Base-by-base conservation (phyloP, 2,113 vertebrate genomes). In the Pteronura brasiliensis region DNA sequence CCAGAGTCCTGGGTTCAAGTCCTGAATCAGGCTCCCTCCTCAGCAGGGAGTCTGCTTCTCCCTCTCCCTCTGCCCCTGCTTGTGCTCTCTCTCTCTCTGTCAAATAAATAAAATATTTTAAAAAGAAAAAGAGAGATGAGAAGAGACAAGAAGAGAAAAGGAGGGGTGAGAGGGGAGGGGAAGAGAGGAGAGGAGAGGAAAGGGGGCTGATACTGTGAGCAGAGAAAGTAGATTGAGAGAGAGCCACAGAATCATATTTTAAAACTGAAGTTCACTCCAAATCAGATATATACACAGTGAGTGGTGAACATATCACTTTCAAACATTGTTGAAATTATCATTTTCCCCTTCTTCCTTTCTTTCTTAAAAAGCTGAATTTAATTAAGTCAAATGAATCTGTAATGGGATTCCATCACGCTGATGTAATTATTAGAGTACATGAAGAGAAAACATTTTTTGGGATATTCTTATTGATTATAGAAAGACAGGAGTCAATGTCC, bases 281-380 rank as follows among this genome's bases (percentile, higher is more conserved):
- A 81, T n/a, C 20, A 21, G 25, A 90, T 23, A 25, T 11, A 12
- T 23, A 21, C 9, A 63, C 12, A 67, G 4, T 61, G n/a, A 91
- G 36, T 39, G 29, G 10, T 36, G 65, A 86, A 61, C 9, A 47
- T 13, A 47, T 47, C 31, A 47, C 27, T 79, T 65, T 15, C 2
- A 63, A 88, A 91, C 42, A 57, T 0, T 34, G n/a, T 80, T 88
- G 15, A 72, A 86, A 57, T 52, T 11, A 87, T 39, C 39, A 20
- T 39, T 92, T 76, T 85, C 44, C 8, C 86, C 31, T 90, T 69
- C 29, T 90, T 69, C 13, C 93, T 34, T 65, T 36, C 34, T 69
- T 42, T 89, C 89, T 42, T 90, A 17, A 84, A 84, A 88, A 88
- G 44, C 27, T 80, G 29, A 47, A 69, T 87, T 81, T 93, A 27